phyloP scores from a whole-genome alignment of 2,797 vertebrate genomes.

The Astyanax mexicanus region DNA sequence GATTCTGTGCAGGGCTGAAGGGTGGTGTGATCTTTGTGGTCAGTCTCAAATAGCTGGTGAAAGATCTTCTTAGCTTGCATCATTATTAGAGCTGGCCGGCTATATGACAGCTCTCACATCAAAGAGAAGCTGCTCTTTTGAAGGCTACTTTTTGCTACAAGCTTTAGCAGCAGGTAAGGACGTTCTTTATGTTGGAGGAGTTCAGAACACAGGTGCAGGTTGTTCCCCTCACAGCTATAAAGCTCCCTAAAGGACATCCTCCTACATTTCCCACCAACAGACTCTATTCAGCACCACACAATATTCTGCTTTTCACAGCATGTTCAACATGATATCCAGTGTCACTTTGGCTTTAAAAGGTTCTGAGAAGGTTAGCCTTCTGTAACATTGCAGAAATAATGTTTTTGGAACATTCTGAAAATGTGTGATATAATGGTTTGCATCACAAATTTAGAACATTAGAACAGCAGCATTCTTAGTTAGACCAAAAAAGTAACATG shows the following conservation, averaged over 20 bases:
- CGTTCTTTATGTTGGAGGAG: not conserved
- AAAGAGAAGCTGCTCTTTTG: constrained; percentile 44
- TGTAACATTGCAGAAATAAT: no score
- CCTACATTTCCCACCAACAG: not conserved
- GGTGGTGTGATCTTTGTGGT: constrained; percentile 20
- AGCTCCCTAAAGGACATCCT: not conserved
- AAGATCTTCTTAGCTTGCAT: constrained; percentile 39
- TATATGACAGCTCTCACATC: constrained; percentile 38
- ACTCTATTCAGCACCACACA: not conserved
- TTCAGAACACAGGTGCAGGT: constrained; percentile 4
- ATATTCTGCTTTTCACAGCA: no score
- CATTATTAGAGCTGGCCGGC: constrained; percentile 20
- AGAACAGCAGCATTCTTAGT: no score
- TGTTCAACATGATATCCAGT: no score
- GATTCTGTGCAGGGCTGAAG: constrained; percentile 1
- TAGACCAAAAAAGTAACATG: no score
- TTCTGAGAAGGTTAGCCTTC: no score
- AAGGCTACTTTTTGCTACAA: constrained; percentile 17
- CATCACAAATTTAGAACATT: no score
- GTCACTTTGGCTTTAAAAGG: no score
- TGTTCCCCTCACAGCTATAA: not conserved
- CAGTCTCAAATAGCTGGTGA: constrained; percentile 35
- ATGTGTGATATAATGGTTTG: no score
- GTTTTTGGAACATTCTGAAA: no score
- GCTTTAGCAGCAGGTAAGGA: constrained; percentile 19